Evolutionary conservation across 2,797 vertebrate genomes (phyloP).

Genomic region (Ataeniobius toweri): DNA sequence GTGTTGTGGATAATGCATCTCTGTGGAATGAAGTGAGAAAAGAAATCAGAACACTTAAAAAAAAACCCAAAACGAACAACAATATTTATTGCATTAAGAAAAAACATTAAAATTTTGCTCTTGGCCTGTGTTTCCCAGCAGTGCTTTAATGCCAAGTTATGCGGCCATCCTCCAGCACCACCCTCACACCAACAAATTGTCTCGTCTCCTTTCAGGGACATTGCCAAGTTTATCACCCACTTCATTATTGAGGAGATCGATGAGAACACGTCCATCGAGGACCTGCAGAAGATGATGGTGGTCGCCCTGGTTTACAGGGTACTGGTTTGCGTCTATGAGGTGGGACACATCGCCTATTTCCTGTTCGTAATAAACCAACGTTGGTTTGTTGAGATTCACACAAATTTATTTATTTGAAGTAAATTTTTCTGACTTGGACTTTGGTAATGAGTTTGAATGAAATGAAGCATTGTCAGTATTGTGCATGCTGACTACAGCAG

Average conservation of each 20-base stretch:
- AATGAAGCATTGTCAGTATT: not conserved
- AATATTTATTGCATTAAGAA: not conserved
- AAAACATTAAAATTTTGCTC: not conserved
- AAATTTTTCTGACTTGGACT: not conserved
- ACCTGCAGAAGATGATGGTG: conserved; percentile 96
- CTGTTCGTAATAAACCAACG: not conserved
- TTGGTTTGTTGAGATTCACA: not conserved
- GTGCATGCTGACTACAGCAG: not conserved
- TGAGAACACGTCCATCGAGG: conserved; percentile 95
- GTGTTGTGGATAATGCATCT: conserved; percentile 94
- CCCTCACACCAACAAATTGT: conserved; percentile 1
- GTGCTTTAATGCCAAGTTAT: conserved; percentile 1
- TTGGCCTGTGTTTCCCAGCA: not conserved
- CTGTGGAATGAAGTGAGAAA: conserved; percentile 91
- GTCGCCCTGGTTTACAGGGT: conserved; percentile 94
- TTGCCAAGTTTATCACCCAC: conserved; percentile 93
- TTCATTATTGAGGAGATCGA: conserved; percentile 97
- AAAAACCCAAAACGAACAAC: not conserved
- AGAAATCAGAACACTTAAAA: not conserved
- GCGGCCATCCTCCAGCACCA: not conserved
- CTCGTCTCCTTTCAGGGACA: conserved; percentile 84
- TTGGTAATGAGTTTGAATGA: not conserved
- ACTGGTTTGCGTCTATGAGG: conserved; percentile 95
- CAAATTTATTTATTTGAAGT: not conserved
- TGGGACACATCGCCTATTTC: conserved; percentile 57